A percentile compares a stretch with the other conserved stretches of the same genome.
Conservation (phyloP, 2,888 invertebrate genomes). For the Lithophane semibrunnea region DNA sequence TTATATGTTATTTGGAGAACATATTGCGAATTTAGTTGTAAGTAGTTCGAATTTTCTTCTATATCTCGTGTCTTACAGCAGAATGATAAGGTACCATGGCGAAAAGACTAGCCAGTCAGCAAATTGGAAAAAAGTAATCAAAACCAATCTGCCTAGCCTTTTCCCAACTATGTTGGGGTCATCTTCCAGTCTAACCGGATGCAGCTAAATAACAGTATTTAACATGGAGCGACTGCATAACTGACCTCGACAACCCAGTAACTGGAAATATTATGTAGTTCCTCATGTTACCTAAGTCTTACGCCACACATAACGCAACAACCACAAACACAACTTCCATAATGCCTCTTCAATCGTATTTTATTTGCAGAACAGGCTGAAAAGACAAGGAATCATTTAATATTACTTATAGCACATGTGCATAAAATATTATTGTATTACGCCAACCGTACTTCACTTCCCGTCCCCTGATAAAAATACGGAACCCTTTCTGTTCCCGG, state of each 20-base stretch:
- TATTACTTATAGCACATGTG: constrained; percentile 21
- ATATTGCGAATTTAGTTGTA: background rate
- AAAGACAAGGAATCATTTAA: constrained; percentile 26
- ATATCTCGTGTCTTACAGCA: background rate
- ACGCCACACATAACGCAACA: too few relatives aligned
- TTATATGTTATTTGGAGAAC: constrained; percentile 18
- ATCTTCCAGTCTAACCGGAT: too few relatives aligned
- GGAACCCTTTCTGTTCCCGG: constrained; percentile 12
- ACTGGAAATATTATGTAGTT: too few relatives aligned
- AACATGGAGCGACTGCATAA: too few relatives aligned
- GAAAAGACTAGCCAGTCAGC: too few relatives aligned
- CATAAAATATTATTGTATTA: constrained; percentile 25
- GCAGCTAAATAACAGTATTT: too few relatives aligned
- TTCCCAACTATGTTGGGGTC: too few relatives aligned
- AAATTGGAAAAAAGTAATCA: too few relatives aligned
- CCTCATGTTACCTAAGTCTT: too few relatives aligned
- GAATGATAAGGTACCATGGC: too few relatives aligned
- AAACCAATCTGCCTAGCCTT: too few relatives aligned
- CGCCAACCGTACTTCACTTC: constrained; percentile 13
- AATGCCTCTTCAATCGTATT: background rate
- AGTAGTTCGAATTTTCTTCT: background rate
- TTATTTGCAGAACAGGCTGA: constrained; percentile 5
- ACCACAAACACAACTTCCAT: background rate
- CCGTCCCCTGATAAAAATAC: background rate
- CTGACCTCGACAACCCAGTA: too few relatives aligned